Evolutionary conservation across 2,797 vertebrate species (phyloP).

Genomic region (Alauda arvensis): DNA sequence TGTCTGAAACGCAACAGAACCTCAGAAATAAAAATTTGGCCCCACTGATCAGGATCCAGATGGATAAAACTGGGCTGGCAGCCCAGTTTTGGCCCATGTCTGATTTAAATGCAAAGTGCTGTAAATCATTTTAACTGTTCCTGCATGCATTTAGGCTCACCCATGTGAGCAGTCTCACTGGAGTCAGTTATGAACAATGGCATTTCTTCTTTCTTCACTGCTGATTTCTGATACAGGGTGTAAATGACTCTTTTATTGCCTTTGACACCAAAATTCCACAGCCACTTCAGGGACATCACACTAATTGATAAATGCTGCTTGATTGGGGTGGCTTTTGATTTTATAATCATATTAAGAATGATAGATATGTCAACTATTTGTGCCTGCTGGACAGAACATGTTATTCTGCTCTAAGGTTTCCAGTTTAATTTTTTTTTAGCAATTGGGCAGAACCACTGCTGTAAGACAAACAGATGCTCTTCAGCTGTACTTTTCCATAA

Average conservation of each 20-base stretch:
- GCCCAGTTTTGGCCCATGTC: background rate
- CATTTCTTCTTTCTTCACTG: background rate
- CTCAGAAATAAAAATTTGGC: background rate
- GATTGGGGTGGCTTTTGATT: background rate
- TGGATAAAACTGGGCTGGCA: background rate
- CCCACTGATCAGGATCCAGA: background rate
- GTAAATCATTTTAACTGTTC: background rate
- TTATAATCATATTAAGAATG: constrained; percentile 9
- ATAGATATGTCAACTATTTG: background rate
- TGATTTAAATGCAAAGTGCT: background rate
- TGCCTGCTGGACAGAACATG: background rate
- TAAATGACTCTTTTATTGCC: constrained; percentile 12
- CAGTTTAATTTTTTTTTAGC: constrained; percentile 16
- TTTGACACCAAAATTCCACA: background rate
- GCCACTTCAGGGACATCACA: background rate
- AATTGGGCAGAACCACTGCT: constrained; percentile 42
- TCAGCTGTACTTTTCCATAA: constrained; percentile 64
- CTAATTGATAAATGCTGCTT: background rate
- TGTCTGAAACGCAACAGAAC: background rate
- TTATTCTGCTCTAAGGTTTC: constrained; percentile 8
- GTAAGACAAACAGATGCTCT: constrained; percentile 57
- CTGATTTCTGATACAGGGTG: background rate
- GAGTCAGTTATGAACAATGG: background rate
- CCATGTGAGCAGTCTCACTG: background rate
- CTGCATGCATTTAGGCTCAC: background rate